A percentile compares a stretch with the other conserved stretches of the same genome.
phyloP scores from a whole-genome alignment of 2,797 vertebrate genomes.

The Tokudaia muenninki region DNA sequence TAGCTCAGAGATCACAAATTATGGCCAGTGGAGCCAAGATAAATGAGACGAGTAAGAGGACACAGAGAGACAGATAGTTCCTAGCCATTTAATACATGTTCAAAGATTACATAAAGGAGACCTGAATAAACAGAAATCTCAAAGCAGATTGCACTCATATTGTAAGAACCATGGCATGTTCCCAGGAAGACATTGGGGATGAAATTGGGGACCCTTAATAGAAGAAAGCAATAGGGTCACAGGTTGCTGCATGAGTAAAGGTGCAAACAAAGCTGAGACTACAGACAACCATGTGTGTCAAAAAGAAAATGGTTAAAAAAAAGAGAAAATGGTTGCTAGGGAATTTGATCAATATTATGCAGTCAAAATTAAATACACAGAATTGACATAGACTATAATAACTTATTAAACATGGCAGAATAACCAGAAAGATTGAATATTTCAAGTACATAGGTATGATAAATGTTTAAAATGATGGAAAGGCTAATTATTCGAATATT shows the following conservation, averaged over 20 bases:
- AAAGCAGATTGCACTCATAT: not conserved
- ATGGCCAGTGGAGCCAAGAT: not conserved
- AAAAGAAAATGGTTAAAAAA: not conserved
- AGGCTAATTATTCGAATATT: not conserved
- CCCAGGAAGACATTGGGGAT: not conserved
- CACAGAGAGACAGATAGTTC: not conserved
- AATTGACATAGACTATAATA: not conserved
- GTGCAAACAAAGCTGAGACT: not conserved
- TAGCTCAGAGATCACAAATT: not conserved
- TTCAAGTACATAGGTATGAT: not conserved
- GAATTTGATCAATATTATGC: not conserved
- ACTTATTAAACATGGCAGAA: not conserved
- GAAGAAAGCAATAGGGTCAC: not conserved
- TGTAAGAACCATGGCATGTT: not conserved
- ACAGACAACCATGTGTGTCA: not conserved
- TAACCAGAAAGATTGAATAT: not conserved
- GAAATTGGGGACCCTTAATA: not conserved
- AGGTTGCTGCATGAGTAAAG: not conserved
- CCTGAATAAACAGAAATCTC: not conserved
- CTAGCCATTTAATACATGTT: not conserved
- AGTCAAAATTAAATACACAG: constrained; percentile 9
- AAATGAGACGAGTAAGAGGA: not conserved
- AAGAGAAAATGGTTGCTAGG: not conserved
- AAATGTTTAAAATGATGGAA: not conserved
- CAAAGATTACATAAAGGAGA: not conserved